phyloP scores from a whole-genome alignment of 1,140 invertebrate genomes.

The Drosophila novamexicana region DNA sequence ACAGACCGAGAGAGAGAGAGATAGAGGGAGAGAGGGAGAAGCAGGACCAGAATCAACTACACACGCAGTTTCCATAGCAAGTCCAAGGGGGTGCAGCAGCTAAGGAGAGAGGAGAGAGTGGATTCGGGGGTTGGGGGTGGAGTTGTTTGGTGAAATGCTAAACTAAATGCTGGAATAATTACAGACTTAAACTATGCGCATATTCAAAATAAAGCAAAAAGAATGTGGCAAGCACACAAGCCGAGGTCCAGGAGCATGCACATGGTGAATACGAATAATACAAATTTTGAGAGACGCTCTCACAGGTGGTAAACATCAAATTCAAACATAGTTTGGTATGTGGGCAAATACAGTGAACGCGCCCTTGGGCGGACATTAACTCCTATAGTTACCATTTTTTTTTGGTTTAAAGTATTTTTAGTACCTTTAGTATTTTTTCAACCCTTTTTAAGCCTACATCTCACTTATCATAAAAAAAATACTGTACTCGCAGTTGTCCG shows the following conservation, averaged over 20 bases:
- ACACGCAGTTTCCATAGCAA: conserved; percentile 39
- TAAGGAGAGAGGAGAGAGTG: too few relatives aligned
- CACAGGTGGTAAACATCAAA: conserved; percentile 33
- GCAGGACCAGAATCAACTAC: conserved; percentile 36
- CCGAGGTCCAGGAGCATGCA: conserved; percentile 18
- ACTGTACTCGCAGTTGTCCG: too few relatives aligned
- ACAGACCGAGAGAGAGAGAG: neutral
- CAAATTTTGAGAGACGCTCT: conserved; percentile 27
- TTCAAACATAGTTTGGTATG: neutral
- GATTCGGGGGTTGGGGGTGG: neutral
- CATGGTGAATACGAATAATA: conserved; percentile 10
- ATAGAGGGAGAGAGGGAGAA: neutral
- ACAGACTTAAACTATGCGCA: conserved; percentile 77
- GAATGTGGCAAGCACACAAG: conserved; percentile 29
- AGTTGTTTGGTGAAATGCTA: conserved; percentile 52
- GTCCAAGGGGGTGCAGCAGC: neutral
- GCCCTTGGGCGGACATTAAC: too few relatives aligned
- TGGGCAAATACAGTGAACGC: neutral
- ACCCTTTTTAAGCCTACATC: too few relatives aligned
- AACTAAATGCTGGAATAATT: conserved; percentile 81
- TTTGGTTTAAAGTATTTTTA: too few relatives aligned
- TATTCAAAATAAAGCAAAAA: conserved; percentile 56
- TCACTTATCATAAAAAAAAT: too few relatives aligned
- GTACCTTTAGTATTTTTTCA: too few relatives aligned
- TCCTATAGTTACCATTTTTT: too few relatives aligned